Percentiles rank a stretch among this genome's conserved stretches.
Evolutionary conservation across 1,140 invertebrate genomes (phyloP).

Genomic region (Bradysia coprophila): DNA sequence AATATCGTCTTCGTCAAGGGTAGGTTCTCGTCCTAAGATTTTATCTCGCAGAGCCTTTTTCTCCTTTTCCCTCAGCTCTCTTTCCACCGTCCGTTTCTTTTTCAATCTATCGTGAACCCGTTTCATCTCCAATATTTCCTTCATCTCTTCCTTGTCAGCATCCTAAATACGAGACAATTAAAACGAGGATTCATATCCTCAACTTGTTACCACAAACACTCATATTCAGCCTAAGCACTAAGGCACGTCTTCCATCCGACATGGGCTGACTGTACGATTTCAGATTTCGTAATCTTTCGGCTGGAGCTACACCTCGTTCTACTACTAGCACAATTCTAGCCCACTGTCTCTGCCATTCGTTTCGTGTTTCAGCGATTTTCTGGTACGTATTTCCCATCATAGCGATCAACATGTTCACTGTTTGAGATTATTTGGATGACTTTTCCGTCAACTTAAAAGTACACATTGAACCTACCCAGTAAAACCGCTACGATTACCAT

Average conservation of each 20-base stretch:
- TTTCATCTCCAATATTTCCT: constrained; percentile 81
- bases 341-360: constrained; percentile 99
- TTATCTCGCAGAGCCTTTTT: background rate
- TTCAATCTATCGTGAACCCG: constrained; percentile 57
- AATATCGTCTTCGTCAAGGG: too few relatives aligned
- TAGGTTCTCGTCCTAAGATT: background rate
- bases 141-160: constrained; percentile 84
- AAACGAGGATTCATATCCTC: constrained; percentile 7
- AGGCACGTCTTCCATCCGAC: constrained; percentile 72
- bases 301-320: constrained; percentile 81
- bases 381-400: constrained; percentile 99
- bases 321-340: constrained; percentile 92
- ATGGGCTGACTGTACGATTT: constrained; percentile 89
- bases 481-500: constrained; percentile 92
- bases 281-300: constrained; percentile 66
- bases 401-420: constrained; percentile 98
- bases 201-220: constrained; percentile 29
- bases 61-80: constrained; percentile 11
- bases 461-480: too few relatives aligned
- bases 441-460: too few relatives aligned
- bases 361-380: constrained; percentile 89
- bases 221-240: constrained; percentile 72
- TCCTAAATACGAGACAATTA: constrained; percentile 36
- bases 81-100: constrained; percentile 36
- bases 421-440: too few relatives aligned